Percentiles rank a stretch among this genome's conserved stretches.
Conservation (phyloP, 2,888 invertebrate genomes). For the Craniophora ligustri region DNA sequence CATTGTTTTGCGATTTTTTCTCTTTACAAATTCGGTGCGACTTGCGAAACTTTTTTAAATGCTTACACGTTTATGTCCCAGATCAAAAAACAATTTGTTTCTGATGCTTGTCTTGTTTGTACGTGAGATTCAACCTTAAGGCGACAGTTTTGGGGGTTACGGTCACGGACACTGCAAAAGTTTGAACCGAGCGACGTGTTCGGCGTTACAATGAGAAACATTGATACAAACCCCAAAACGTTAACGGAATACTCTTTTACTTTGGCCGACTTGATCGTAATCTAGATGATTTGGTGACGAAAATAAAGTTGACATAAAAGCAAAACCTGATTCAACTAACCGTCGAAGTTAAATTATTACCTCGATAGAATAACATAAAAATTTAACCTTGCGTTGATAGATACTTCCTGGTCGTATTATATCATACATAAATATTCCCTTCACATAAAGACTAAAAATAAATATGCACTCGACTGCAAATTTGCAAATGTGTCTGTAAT, state of each 20-base stretch:
- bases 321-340: slow-evolving; percentile 11
- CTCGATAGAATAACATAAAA: slow-evolving; percentile 14
- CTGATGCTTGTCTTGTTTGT: slow-evolving; percentile 76
- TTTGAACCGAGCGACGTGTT: slow-evolving; percentile 68
- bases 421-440: slow-evolving; percentile 11
- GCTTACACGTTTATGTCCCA: slow-evolving; percentile 76
- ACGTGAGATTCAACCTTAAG: slow-evolving; percentile 77
- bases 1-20: slow-evolving; percentile 73
- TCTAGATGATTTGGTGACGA: slow-evolving; percentile 48
- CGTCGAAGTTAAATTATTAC: slow-evolving; percentile 11
- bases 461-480: slow-evolving; percentile 19
- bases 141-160: slow-evolving; percentile 70
- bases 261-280: slow-evolving; percentile 66
- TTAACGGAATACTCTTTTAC: slow-evolving; percentile 61
- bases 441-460: slow-evolving; percentile 8
- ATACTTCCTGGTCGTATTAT: slow-evolving; percentile 19
- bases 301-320: slow-evolving; percentile 40
- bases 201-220: slow-evolving; percentile 65
- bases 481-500: slow-evolving; percentile 11
- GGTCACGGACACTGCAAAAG: slow-evolving; percentile 74
- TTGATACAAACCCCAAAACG: slow-evolving; percentile 63
- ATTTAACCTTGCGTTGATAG: slow-evolving; percentile 12
- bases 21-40: slow-evolving; percentile 66
- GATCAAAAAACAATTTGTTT: slow-evolving; percentile 82
- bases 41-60: slow-evolving; percentile 68